Evolutionary conservation across 2,797 vertebrate genomes (phyloP), one percentile per base, ranked within the genome.

Genomic region (Falco cherrug): DNA sequence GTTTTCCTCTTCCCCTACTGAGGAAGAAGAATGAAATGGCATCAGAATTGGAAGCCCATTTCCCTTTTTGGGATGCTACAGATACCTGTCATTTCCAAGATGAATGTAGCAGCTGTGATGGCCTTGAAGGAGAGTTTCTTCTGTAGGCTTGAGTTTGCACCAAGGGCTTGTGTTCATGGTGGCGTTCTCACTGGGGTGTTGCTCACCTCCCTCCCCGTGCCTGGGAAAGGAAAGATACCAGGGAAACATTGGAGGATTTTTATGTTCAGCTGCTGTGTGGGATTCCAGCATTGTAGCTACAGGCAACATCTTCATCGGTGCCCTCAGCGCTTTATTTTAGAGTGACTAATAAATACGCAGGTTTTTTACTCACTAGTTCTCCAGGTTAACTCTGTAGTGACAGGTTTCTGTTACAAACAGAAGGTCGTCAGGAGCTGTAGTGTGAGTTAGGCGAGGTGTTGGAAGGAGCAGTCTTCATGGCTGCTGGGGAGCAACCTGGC

Each of bases 241-340:
- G 60, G 64, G 89, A 91, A 75, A 45, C 22, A 2, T 33, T 53
- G 68, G 74, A 90, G 29, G 60, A 50, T 84, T 70, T 95, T 48
- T 56, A 50, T 4, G 47, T 79, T 85, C 56, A 83, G 61, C 90
- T 93, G 73, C 91, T 39, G 50, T 93, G 78, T 87, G 45, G 91
- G 88, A 85, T 89, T 90, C 89, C 89, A 31, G 48, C 26, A 26
- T 88, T 92, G 89, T 85, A 93, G 59, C 80, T 92, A n/a, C 93
- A 91, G 93, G 87, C 89, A 95, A 60, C 89, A 60, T 47, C 73
- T 37, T 67, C 81, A 39, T 24, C 0, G 0, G 43, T 86, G 81
- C 69, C 59, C 59, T 84, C 2, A 1, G n/a, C 8, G 2, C 73
- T 73, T 75, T 57, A 31, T 77, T 93, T 31, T 21, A 90, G 67